Conservation (phyloP, 92 coral and sea anemone genomes). For the Nematostella vectensis region DNA sequence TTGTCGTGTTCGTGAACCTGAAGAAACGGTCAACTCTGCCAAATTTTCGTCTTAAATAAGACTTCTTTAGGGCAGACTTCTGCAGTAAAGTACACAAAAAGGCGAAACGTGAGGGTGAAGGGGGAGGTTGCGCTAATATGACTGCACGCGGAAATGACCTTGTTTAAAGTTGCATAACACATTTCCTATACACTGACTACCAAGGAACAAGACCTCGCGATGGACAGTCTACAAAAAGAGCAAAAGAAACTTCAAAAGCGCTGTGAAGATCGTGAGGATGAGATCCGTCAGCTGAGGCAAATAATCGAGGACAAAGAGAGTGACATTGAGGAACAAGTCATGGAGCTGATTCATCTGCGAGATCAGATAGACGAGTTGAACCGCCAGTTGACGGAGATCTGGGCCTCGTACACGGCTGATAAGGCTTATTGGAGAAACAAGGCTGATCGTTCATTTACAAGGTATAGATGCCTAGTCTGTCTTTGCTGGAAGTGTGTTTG, state of each 20-base stretch:
- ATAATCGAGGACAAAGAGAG: constrained; percentile 46
- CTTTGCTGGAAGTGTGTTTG: too few species aligned
- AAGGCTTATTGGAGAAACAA: constrained; percentile 69
- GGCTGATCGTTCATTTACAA: constrained; percentile 29
- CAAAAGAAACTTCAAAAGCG: constrained; percentile 40
- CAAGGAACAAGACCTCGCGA: constrained; percentile 48
- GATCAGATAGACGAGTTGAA: constrained; percentile 33
- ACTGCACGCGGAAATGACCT: too few species aligned
- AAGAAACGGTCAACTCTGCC: too few species aligned
- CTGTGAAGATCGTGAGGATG: constrained; percentile 54
- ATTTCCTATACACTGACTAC: too few species aligned
- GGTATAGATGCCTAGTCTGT: constrained; percentile 9
- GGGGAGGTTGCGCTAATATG: too few species aligned
- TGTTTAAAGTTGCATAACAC: too few species aligned
- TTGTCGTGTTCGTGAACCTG: too few species aligned
- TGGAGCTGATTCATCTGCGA: constrained; percentile 42
- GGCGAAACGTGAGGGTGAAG: too few species aligned
- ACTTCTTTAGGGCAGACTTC: too few species aligned
- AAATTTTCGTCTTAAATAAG: too few species aligned
- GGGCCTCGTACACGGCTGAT: constrained; percentile 52
- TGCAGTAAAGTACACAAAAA: too few species aligned
- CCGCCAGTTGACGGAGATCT: constrained; percentile 40
- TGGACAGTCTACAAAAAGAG: constrained; percentile 34
- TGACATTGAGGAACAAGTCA: constrained; percentile 56
- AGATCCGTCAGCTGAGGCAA: constrained; percentile 39